Percentiles rank a stretch among this genome's conserved stretches.
Conservation (phyloP, 2,888 invertebrate genomes). For the Drosophila robusta region DNA sequence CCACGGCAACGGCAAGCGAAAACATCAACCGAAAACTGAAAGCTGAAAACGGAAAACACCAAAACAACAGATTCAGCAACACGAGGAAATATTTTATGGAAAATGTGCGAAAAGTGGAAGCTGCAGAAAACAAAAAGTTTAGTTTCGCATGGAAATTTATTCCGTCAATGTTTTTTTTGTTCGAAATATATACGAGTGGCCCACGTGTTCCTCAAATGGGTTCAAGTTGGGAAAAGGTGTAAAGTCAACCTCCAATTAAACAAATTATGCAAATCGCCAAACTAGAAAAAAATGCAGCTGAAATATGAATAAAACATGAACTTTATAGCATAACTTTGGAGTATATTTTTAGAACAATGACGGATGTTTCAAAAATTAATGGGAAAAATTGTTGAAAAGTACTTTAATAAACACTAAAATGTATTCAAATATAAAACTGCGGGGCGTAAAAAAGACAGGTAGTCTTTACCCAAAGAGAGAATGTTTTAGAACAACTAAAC, state of each 20-base stretch:
- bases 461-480: too few relatives aligned
- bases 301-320: neutral
- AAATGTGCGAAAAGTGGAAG: neutral
- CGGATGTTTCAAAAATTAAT: too few relatives aligned
- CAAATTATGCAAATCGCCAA: conserved; percentile 19
- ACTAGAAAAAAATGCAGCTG: neutral
- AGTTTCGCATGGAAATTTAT: conserved; percentile 9
- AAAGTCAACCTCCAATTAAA: conserved; percentile 34
- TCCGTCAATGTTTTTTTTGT: neutral
- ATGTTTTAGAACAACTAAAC: neutral
- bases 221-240: conserved; percentile 11
- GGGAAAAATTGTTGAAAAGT: neutral
- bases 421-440: too few relatives aligned
- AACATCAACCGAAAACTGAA: conserved; percentile 1
- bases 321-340: too few relatives aligned
- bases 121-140: conserved; percentile 1
- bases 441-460: too few relatives aligned
- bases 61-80: conserved; percentile 24
- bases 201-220: conserved; percentile 1
- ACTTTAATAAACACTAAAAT: neutral
- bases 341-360: too few relatives aligned
- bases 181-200: neutral
- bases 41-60: conserved; percentile 4
- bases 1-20: conserved; percentile 16
- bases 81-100: conserved; percentile 18